phyloP scores from a whole-genome alignment of 2,888 invertebrate species.

The Leptinotarsa tumamoca region DNA sequence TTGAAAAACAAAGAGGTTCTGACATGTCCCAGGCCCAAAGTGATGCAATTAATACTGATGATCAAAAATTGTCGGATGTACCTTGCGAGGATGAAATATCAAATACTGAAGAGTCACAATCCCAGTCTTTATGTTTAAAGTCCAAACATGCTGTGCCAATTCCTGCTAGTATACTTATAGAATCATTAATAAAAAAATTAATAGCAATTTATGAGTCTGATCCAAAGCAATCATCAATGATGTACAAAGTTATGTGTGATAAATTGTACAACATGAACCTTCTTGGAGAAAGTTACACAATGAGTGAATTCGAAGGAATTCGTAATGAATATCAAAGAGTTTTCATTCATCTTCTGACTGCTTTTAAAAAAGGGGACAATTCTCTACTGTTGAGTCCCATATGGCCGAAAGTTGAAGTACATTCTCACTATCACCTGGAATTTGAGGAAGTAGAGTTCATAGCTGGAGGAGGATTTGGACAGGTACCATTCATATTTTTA shows the following conservation, averaged over 20 bases:
- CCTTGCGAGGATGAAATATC: slow-evolving; percentile 26
- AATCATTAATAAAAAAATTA: slow-evolving; percentile 77
- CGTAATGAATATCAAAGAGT: slow-evolving; percentile 77
- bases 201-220: slow-evolving; percentile 76
- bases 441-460: slow-evolving; percentile 79
- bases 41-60: slow-evolving; percentile 34
- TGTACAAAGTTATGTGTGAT: slow-evolving; percentile 77
- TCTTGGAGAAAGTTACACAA: slow-evolving; percentile 77
- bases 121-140: slow-evolving; percentile 35
- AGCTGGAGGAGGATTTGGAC: slow-evolving; percentile 82
- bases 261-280: slow-evolving; percentile 77
- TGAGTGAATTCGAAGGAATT: slow-evolving; percentile 78
- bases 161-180: slow-evolving; percentile 77
- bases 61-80: slow-evolving; percentile 28
- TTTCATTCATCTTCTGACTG: slow-evolving; percentile 73
- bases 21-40: slow-evolving; percentile 33
- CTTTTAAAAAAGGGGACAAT: slow-evolving; percentile 71
- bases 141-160: slow-evolving; percentile 64
- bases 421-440: slow-evolving; percentile 76
- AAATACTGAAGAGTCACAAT: slow-evolving; percentile 25
- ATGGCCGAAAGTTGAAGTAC: slow-evolving; percentile 70
- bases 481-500: slow-evolving; percentile 65
- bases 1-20: slow-evolving; percentile 25
- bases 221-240: slow-evolving; percentile 69
- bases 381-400: slow-evolving; percentile 68